Evolutionary conservation across 2,797 vertebrate genomes (phyloP).

Genomic region (Lates japonicus): DNA sequence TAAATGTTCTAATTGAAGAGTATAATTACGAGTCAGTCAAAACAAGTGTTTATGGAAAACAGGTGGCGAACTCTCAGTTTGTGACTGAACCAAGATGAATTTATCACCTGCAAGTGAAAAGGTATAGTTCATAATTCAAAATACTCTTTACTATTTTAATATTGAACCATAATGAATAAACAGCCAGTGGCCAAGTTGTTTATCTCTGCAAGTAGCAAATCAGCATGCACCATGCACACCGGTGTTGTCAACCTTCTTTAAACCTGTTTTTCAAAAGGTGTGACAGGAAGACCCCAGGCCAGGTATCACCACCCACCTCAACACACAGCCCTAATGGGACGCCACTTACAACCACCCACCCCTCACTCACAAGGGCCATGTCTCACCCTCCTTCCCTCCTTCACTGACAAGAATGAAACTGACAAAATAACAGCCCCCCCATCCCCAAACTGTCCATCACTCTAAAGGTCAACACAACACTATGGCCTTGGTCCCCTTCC

Average conservation of each 20-base stretch:
- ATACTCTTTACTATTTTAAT: not conserved
- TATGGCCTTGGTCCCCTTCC: conserved; percentile 42
- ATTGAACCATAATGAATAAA: not conserved
- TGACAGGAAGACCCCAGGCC: conserved; percentile 19
- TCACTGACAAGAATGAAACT: conserved; percentile 53
- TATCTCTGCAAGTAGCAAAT: not conserved
- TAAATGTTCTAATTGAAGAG: conserved; percentile 6
- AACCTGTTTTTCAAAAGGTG: conserved; percentile 30
- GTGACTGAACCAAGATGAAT: not conserved
- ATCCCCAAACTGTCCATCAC: conserved; percentile 67
- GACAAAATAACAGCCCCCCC: conserved; percentile 60
- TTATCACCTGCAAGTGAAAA: not conserved
- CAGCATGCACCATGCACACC: not conserved
- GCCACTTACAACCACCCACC: conserved; percentile 26
- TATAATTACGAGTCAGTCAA: conserved; percentile 3
- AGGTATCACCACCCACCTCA: conserved; percentile 10
- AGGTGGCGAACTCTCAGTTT: not conserved
- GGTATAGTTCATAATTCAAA: not conserved
- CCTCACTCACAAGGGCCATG: conserved; percentile 38
- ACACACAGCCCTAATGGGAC: conserved; percentile 42
- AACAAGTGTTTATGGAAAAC: conserved; percentile 11
- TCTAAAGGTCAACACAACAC: conserved; percentile 72
- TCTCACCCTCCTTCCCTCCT: conserved; percentile 30
- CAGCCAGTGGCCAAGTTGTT: not conserved
- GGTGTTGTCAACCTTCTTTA: conserved; percentile 5